Base-by-base conservation (phyloP, 1,140 invertebrate species). In the Polypedilum vanderplanki region DNA sequence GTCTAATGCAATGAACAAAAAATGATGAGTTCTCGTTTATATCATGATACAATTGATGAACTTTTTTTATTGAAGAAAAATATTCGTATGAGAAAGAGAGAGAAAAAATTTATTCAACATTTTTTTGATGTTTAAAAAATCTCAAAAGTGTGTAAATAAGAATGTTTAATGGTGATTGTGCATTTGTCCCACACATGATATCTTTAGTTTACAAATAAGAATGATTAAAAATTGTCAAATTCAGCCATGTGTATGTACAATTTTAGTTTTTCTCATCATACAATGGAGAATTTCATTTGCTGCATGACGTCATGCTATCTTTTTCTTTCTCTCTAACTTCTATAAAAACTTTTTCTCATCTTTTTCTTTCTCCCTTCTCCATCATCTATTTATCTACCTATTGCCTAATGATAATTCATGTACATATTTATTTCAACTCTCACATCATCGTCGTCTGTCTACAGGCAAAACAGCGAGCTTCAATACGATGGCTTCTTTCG, bases 391-490 rank as follows among this genome's bases (percentile, higher is more conserved):
- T n/a, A 22, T 18, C 15, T 20, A 46, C 41, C 8, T 46, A 57
- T 12, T 57, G 12, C 46, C n/a, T 57, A 57, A 57, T 57, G 12
- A 57, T 57, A 57, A 57, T n/a, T 57, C n/a, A n/a, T 57, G 8
- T 46, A 12, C 9, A 12, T 57, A 57, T 57, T 12, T n/a, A 57
- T 57, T 46, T 77, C 76, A 78, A 76, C 75, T 79, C 82, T 83
- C 12, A 57, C 12, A 57, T 57, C 4, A 46, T 67, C 12, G 17
- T 82, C 83, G 86, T 79, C 89, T 91, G 46, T 88, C n/a, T n/a
- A n/a, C n/a, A 98, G 96, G 96, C 96, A 79, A 98, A 98, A 87
- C 93, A 98, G 84, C 88, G 94, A 85, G 95, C 96, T 79, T 98
- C 96, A 79, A 90, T 98, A 79, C 94, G 96, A 90, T 99, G 97